phyloP scores from a whole-genome alignment of 2,113 vertebrate species.

The Brienomyrus longianalis region DNA sequence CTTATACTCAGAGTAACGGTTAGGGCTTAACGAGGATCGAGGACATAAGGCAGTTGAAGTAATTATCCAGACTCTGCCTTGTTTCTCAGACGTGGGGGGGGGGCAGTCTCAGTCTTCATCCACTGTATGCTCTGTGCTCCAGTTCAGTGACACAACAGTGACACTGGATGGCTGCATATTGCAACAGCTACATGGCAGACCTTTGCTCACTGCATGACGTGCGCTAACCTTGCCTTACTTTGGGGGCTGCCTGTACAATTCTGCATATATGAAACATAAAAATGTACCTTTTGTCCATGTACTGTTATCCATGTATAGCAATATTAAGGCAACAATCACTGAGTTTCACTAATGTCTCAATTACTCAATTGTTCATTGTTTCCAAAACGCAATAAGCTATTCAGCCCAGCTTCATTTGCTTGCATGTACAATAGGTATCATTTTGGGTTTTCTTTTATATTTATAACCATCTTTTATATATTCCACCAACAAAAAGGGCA shows the following conservation, averaged over 20 bases:
- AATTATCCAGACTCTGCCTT: constrained; percentile 53
- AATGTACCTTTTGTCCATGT: not conserved
- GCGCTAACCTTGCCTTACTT: not conserved
- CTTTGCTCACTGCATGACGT: not conserved
- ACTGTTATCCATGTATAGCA: not conserved
- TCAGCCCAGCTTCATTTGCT: not conserved
- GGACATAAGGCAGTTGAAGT: constrained; percentile 55
- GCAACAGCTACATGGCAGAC: not conserved
- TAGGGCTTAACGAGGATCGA: constrained; percentile 62
- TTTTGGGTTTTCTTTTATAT: not conserved
- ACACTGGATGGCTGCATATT: constrained; percentile 6
- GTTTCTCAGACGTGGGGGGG: constrained; percentile 45
- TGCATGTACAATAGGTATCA: not conserved
- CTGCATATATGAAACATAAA: not conserved
- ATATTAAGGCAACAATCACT: not conserved
- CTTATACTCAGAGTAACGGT: constrained; percentile 56
- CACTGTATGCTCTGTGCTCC: not conserved
- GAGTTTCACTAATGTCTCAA: not conserved
- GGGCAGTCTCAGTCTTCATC: constrained; percentile 35
- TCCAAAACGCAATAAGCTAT: not conserved
- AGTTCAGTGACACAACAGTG: constrained; percentile 12
- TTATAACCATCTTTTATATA: not conserved
- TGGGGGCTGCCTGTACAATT: not conserved
- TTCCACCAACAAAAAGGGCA: too few relatives aligned
- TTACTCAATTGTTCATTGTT: not conserved